Evolutionary conservation across 2,113 vertebrate species (phyloP).

Genomic region (Peromyscus leucopus): DNA sequence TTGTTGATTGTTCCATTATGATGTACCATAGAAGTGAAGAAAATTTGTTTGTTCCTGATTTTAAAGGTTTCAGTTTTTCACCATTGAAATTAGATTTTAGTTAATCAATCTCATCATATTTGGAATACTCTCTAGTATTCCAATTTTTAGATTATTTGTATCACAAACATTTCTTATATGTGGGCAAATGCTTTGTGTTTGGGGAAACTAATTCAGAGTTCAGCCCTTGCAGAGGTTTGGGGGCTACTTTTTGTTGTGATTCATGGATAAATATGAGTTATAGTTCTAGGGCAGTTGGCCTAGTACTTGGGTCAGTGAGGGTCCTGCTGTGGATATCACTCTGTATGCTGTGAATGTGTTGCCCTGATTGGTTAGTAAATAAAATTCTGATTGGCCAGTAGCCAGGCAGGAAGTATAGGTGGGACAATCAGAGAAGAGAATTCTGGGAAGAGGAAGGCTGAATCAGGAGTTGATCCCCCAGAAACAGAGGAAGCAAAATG

Average conservation of each 20-base stretch:
- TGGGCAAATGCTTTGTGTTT: neutral
- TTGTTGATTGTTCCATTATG: no score
- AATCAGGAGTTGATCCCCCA: no score
- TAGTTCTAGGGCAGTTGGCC: neutral
- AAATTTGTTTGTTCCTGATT: neutral
- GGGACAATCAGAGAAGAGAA: no score
- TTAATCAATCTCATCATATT: neutral
- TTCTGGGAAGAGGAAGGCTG: no score
- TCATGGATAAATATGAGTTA: neutral
- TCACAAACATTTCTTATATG: neutral
- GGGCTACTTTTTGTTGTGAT: neutral
- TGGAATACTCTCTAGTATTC: no score
- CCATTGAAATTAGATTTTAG: neutral
- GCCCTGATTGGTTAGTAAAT: no score
- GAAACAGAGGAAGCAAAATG: no score
- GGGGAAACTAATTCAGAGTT: neutral
- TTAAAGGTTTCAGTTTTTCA: neutral
- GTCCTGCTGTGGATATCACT: no score
- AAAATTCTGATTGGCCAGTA: no score
- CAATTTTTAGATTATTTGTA: neutral
- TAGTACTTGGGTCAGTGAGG: neutral
- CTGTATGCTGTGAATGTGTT: no score
- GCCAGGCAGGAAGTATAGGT: no score
- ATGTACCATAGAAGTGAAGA: neutral
- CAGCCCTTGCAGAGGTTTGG: neutral